Evolutionary conservation across 2,797 vertebrate genomes (phyloP).

Genomic region (Mormyrops boulengeri): DNA sequence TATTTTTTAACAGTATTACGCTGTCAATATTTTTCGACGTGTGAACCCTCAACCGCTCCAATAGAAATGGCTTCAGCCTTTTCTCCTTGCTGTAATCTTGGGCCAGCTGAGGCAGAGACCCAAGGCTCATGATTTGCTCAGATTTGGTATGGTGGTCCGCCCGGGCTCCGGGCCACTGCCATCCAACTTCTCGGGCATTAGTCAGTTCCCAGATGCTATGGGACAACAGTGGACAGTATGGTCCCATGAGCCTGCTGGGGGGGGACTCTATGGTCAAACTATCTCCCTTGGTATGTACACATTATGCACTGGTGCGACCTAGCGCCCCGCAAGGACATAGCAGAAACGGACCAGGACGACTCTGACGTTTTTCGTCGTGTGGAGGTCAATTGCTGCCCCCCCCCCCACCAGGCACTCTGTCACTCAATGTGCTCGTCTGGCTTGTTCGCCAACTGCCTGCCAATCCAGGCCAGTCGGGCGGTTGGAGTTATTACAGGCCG

Average conservation of each 20-base stretch:
- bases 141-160: neutral
- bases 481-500: neutral
- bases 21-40: neutral
- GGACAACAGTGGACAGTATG: neutral
- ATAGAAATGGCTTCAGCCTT: neutral
- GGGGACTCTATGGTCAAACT: neutral
- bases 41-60: neutral
- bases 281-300: neutral
- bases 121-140: neutral
- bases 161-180: neutral
- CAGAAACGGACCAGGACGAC: constrained; percentile 4
- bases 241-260: neutral
- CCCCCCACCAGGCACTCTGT: neutral
- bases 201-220: neutral
- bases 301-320: neutral
- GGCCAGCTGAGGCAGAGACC: neutral
- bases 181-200: neutral
- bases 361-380: neutral
- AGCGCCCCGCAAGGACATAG: neutral
- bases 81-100: neutral
- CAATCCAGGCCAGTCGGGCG: neutral
- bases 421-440: neutral
- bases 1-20: neutral
- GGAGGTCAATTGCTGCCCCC: neutral
- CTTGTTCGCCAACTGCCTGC: neutral